Percentiles rank a stretch among this genome's conserved stretches.
phyloP scores from a whole-genome alignment of 2,113 vertebrate species.

The Neofelis nebulosa region DNA sequence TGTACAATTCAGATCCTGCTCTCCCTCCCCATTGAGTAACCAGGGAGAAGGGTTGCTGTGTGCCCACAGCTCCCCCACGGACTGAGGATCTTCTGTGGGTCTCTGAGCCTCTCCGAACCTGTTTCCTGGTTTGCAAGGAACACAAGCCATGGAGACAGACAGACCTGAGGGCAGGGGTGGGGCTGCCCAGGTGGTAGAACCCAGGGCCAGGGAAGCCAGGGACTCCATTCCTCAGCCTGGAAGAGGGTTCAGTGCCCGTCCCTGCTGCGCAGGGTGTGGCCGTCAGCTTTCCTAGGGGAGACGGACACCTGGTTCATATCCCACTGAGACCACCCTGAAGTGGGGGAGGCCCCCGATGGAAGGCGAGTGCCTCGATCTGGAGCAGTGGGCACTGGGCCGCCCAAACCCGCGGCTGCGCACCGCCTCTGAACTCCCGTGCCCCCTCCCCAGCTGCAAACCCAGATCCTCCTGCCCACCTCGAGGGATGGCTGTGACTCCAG shows the following conservation, averaged over 20 bases:
- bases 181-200: background rate
- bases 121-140: background rate
- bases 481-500: rapidly evolving
- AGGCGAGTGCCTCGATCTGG: rapidly evolving
- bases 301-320: background rate
- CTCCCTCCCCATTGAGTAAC: background rate
- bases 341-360: background rate
- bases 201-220: background rate
- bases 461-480: background rate
- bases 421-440: background rate
- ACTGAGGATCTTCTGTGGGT: background rate
- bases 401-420: background rate
- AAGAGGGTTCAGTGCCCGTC: background rate
- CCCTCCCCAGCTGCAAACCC: background rate
- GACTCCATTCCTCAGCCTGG: background rate
- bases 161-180: background rate
- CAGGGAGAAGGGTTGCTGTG: background rate
- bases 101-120: background rate
- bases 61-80: background rate
- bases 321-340: background rate
- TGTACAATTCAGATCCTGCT: background rate
- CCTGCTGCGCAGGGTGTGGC: background rate
- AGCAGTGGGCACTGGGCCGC: background rate
- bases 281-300: background rate
- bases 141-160: background rate